Percentiles rank a stretch among this genome's conserved stretches.
Conservation (phyloP, 2,888 invertebrate genomes). For the Pseudococcus jackbeardsleyi region DNA sequence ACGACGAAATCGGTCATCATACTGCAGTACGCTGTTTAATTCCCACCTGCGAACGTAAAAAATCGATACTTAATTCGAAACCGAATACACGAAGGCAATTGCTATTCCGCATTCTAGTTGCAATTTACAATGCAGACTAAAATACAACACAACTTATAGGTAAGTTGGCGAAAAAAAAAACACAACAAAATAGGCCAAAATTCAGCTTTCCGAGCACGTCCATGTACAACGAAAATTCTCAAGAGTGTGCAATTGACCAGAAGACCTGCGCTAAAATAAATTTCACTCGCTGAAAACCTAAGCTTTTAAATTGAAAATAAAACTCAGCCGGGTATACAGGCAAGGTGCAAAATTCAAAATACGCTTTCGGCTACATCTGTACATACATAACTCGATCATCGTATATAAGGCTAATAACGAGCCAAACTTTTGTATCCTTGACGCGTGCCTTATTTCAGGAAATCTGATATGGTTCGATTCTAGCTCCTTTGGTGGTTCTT, state of each 20-base stretch:
- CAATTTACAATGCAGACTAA: constrained; percentile 51
- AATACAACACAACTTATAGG: neutral
- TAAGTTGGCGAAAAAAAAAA: neutral
- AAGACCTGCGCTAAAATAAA: constrained; percentile 31
- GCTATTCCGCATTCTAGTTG: constrained; percentile 41
- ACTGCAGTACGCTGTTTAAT: neutral
- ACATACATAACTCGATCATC: constrained; percentile 14
- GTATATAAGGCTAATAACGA: neutral
- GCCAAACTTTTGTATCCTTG: neutral
- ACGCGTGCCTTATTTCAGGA: neutral
- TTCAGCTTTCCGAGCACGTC: constrained; percentile 48
- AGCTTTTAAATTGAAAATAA: constrained; percentile 49
- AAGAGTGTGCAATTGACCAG: constrained; percentile 49
- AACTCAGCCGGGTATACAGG: neutral
- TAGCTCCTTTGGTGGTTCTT: neutral
- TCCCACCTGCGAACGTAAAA: constrained; percentile 22
- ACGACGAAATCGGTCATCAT: neutral
- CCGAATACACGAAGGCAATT: constrained; percentile 43
- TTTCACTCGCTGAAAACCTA: constrained; percentile 44
- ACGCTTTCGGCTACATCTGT: neutral
- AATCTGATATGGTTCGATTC: neutral
- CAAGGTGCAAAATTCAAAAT: constrained; percentile 51
- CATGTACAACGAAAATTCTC: constrained; percentile 27
- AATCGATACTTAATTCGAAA: constrained; percentile 51
- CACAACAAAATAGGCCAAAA: constrained; percentile 21